Evolutionary conservation across 2,888 invertebrate species (phyloP), one percentile per base, ranked within the genome.

Genomic region (Margaritifera margaritifera): DNA sequence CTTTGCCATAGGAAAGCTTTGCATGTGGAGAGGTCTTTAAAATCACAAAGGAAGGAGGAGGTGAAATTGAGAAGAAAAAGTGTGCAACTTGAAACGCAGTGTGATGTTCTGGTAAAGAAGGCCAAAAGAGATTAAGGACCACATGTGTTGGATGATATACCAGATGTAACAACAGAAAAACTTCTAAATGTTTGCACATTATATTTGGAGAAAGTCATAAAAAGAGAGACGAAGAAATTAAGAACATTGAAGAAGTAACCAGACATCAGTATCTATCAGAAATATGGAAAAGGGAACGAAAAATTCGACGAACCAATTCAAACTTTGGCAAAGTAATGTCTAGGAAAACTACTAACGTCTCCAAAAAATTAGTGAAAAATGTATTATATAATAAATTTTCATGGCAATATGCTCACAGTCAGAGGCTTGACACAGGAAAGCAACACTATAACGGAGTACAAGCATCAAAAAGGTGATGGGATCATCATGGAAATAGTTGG

Each of bases 301-400:
- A 60, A 15, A 55, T 66, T 27, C 31, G 68, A 24, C 31, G 70
- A 1, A 74, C 73, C 3, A 62, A 60, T 27, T 68, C 68, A 6
- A 68, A 70, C 55, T 74, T 70, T 62, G 70, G 68, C 50, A 63
- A 68, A 55, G 58, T 74, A 4, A 56, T 72, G 15, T 15, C 8
- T 5, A 42, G 68, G n/a, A 20, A 58, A 24, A 15, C 58, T 1
- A 57, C 15, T n/a, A 68, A 59, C 24, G 19, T 25, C 15, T n/a
- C 64, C 15, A 31, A 15, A 3, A 19, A 27, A 52, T 20, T 62
- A 31, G 58, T 64, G 4, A 53, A 68, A 63, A 68, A 27, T 52
- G 25, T 68, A 8, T 22, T 68, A 27, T 63, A 63, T 24, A 22
- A 11, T 3, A 27, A 63, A 58, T 20, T 68, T 68, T 15, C 27